Evolutionary conservation across 2,797 vertebrate species (phyloP), one percentile per base, ranked within the genome.

Genomic region (Arnoldichthys spilopterus): DNA sequence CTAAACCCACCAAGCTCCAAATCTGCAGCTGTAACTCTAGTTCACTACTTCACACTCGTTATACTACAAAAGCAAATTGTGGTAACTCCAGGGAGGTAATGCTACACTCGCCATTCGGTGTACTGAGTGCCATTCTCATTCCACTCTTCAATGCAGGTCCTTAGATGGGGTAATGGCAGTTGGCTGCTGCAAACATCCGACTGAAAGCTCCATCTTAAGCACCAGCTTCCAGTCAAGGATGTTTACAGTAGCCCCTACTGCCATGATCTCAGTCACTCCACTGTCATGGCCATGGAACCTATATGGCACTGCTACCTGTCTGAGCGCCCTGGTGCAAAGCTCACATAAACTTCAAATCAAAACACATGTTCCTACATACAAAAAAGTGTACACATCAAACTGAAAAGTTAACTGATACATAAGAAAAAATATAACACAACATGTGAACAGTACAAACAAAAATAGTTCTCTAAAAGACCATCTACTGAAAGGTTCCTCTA

Each of bases 171-270:
- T 92, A 91, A 93, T 91, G 95, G 93, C 97, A 98, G 96, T 94
- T 90, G 94, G 97, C 97, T 96, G 96, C 95, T 97, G 97, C 96
- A 99, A 98, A 98, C 98, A 99, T 99, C 97, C 93, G 97, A 99
- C 98, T 99, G 98, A 99, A 98, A 99, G 98, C 97, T 93, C 93
- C 82, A 89, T 93, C 89, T 89, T 87, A 66, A 92, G 92, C 90
- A 95, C 93, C 94, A 98, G 96, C 97, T 99, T 99, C 96, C 98
- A 99, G 97, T 99, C 97, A 96, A 99, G 96, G 97, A 97, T 99
- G 98, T 99, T 99, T 99, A 99, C 98, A 99, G 95, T 92, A 92
- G 96, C 98, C 96, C 92, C 28, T 89, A 95, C 96, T 96, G 96
- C 95, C 96, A 98, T 89, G 86, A 74, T 40, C 45, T 81, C 26